Base-by-base conservation (phyloP, 2,888 invertebrate genomes). In the Neocrepidodera transversa region DNA sequence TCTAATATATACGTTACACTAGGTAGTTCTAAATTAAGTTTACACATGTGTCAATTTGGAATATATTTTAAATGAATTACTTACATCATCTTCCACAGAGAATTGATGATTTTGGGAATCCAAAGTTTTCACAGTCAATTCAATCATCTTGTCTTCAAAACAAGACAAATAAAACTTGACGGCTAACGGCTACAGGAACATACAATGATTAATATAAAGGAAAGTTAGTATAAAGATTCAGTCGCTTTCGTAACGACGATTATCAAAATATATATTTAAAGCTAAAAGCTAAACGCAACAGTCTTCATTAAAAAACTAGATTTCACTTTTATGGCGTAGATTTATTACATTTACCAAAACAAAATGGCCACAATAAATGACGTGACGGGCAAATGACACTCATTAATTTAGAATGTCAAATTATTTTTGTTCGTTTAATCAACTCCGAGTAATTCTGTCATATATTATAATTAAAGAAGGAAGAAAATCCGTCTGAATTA, bases 81-180 rank as follows among this genome's bases (percentile, higher is more conserved):
- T 89, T 84, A 94, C 94, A 82, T 91, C 90, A 84, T 93, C 91
- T 63, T 91, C 89, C 57, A 93, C 88, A 50, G 85, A 83, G 79
- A 94, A 93, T 43, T 84, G 82, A 78, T 93, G 92, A 82, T 93
- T 92, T 77, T 87, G 88, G 30, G 93, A 91, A 84, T 95, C 94
- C 76, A 95, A 84, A 62, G 94, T 95, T 82, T 93, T 94, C 70
- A 95, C 91, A 69, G 91, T 94, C 72, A 95, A 83, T 72, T 90
- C 86, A 82, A 94, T 91, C 89, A 89, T 89, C 75, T 69, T 72
- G 52, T 52, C 26, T 16, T 42, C 14, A 47, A 54, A 54, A 54
- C 47, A 54, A 47, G 54, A 36, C n/a, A n/a, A n/a, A n/a, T n/a
- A 6, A 45, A 40, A 45, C 32, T 10, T n/a, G n/a, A 45, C 28